Conservation (phyloP, 1,140 invertebrate species). For the Contarinia nasturtii region DNA sequence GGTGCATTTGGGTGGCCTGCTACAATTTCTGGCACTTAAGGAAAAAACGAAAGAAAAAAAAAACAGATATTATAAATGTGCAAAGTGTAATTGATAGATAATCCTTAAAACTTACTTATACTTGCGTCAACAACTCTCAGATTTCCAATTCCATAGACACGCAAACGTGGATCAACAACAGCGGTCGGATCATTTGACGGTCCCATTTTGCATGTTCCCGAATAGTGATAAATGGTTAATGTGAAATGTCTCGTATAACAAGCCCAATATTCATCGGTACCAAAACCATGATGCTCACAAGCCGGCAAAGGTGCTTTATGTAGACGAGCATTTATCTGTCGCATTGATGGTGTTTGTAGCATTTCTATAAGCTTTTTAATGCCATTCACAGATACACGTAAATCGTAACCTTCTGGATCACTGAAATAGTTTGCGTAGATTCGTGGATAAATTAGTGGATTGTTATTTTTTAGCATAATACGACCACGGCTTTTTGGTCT, state of each 20-base stretch:
- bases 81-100: too few species aligned
- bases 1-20: slow-evolving; percentile 46
- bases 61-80: too few species aligned
- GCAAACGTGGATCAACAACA: slow-evolving; percentile 48
- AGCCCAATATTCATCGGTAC: slow-evolving; percentile 49
- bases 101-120: slow-evolving; percentile 27
- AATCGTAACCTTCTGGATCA: slow-evolving; percentile 32
- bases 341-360: slow-evolving; percentile 33
- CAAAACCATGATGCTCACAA: slow-evolving; percentile 38
- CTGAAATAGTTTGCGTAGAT: slow-evolving; percentile 66
- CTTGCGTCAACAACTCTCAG: slow-evolving; percentile 60
- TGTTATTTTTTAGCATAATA: slow-evolving; percentile 40
- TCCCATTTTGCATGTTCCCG: slow-evolving; percentile 76
- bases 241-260: slow-evolving; percentile 48
- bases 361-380: slow-evolving; percentile 34
- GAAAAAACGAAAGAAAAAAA: too few species aligned
- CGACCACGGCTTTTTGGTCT: slow-evolving; percentile 53
- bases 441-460: slow-evolving; percentile 57
- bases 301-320: slow-evolving; percentile 38
- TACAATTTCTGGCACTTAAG: slow-evolving; percentile 26
- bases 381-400: slow-evolving; percentile 39
- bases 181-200: slow-evolving; percentile 37
- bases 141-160: slow-evolving; percentile 43
- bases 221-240: slow-evolving; percentile 55
- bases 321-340: slow-evolving; percentile 33